Conservation (phyloP, 2,888 invertebrate species). For the Limenitis camilla region DNA sequence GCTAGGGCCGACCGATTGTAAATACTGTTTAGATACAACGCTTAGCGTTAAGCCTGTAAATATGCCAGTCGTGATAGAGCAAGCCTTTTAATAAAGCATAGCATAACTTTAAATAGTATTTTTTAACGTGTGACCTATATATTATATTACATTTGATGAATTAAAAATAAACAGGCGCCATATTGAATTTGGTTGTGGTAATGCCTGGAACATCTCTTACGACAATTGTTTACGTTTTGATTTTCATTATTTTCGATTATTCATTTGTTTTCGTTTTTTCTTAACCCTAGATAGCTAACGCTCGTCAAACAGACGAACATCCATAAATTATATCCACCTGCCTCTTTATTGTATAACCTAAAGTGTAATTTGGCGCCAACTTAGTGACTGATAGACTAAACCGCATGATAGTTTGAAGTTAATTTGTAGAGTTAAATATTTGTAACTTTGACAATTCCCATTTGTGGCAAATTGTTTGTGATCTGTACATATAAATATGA, state of each 20-base stretch:
- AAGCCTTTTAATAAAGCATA: slow-evolving; percentile 6
- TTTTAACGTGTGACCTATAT: not conserved
- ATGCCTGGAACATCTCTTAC: slow-evolving; percentile 68
- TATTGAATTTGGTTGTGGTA: slow-evolving; percentile 6
- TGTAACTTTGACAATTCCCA: too few relatives aligned
- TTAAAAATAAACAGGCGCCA: slow-evolving; percentile 11
- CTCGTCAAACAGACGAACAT: too few relatives aligned
- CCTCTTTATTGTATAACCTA: too few relatives aligned
- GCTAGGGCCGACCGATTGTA: slow-evolving; percentile 52
- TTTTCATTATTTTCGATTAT: slow-evolving; percentile 8
- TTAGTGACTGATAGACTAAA: too few relatives aligned
- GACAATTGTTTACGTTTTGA: slow-evolving; percentile 31
- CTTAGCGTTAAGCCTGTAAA: slow-evolving; percentile 33
- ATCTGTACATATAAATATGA: too few relatives aligned
- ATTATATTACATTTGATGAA: not conserved
- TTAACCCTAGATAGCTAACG: too few relatives aligned
- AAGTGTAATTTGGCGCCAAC: too few relatives aligned
- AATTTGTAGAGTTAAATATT: too few relatives aligned
- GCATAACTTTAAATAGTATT: slow-evolving; percentile 3
- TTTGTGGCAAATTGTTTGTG: too few relatives aligned
- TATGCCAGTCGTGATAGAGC: slow-evolving; percentile 21
- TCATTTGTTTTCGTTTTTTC: not conserved
- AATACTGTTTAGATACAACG: slow-evolving; percentile 36
- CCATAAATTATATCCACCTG: too few relatives aligned
- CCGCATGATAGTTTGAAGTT: too few relatives aligned